Percentiles rank a stretch among this genome's conserved stretches.
Evolutionary conservation across 2,113 vertebrate species (phyloP).

Genomic region (Vulpes vulpes): DNA sequence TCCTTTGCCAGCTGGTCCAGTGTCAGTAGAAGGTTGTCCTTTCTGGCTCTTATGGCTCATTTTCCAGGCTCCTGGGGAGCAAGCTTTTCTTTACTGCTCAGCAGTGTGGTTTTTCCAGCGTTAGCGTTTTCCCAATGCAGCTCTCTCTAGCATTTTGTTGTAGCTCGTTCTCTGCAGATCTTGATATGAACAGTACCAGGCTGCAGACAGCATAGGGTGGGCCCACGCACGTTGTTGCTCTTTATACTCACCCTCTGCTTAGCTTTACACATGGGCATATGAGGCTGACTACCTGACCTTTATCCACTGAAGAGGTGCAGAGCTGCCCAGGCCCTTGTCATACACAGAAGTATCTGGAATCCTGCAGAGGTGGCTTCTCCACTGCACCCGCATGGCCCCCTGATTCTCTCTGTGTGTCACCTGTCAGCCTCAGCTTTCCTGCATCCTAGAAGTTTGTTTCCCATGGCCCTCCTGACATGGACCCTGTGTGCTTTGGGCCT

Average conservation of each 20-base stretch:
- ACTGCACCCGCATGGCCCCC: not conserved
- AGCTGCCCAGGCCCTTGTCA: not conserved
- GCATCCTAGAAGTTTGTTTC: not conserved
- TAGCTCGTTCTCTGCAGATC: not conserved
- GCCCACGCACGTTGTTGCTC: not conserved
- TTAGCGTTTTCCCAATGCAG: accelerated
- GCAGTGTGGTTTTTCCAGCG: not conserved
- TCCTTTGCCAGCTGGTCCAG: not conserved
- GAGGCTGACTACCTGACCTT: not conserved
- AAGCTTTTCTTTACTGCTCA: not conserved
- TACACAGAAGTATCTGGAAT: not conserved
- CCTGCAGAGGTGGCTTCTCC: not conserved
- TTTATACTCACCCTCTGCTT: not conserved
- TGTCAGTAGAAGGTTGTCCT: not conserved
- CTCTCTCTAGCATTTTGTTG: not conserved
- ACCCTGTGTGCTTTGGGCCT: not conserved
- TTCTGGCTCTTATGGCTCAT: accelerated
- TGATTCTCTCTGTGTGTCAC: not conserved
- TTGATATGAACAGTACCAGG: accelerated
- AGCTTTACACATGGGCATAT: accelerated
- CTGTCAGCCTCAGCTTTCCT: not conserved
- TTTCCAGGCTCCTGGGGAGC: too few relatives aligned
- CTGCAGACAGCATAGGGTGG: not conserved
- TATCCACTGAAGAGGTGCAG: not conserved
- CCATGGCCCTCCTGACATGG: too few relatives aligned